Conservation (phyloP, 2,797 vertebrate genomes). For the Ispidina lecontei region DNA sequence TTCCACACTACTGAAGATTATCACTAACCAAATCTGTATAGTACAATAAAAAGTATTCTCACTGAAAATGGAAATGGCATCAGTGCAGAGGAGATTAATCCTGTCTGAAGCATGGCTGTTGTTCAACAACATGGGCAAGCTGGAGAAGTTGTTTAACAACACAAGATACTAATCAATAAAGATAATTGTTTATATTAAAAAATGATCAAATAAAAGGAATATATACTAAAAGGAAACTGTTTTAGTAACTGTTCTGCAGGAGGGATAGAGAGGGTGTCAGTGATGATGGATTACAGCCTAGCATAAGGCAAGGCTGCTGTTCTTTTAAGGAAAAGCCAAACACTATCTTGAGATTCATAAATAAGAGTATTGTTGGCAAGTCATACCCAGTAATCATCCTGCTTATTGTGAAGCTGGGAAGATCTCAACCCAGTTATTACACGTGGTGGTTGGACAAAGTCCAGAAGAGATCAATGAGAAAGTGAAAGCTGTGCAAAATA, state of each 20-base stretch:
- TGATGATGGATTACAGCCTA: not conserved
- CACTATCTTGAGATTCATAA: not conserved
- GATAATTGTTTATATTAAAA: not conserved
- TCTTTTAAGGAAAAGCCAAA: not conserved
- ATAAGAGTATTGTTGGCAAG: not conserved
- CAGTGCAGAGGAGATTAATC: not conserved
- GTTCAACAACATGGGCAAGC: not conserved
- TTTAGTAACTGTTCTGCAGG: not conserved
- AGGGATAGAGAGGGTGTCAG: not conserved
- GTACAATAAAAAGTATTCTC: not conserved
- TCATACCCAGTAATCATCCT: not conserved
- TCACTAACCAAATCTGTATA: not conserved
- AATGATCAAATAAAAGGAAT: not conserved
- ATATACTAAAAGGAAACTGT: not conserved
- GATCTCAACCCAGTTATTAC: not conserved
- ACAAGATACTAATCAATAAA: not conserved
- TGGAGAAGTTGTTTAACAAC: not conserved
- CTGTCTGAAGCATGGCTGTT: not conserved
- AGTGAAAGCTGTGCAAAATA: not conserved
- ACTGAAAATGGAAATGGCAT: not conserved
- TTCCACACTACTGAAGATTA: not conserved
- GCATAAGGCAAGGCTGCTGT: not conserved
- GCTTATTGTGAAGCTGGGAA: not conserved
- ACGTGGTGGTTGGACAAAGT: not conserved
- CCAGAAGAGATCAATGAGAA: not conserved